Percentiles rank a stretch among this genome's conserved stretches.
Conservation (phyloP, 2,797 vertebrate genomes). For the Tamandua tetradactyla region DNA sequence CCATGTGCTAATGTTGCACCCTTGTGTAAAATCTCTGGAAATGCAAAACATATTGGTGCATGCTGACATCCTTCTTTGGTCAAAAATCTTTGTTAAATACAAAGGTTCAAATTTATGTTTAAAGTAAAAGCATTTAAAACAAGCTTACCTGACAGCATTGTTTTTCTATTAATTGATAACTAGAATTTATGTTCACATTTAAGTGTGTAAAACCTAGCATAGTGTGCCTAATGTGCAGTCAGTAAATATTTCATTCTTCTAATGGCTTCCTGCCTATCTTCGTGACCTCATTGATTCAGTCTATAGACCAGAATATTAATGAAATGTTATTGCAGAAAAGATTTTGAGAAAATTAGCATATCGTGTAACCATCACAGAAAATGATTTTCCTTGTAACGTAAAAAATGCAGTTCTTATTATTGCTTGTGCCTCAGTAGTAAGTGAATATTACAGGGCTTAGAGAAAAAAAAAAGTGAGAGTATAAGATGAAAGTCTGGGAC, state of each 20-base stretch:
- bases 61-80: not conserved
- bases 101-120: no score
- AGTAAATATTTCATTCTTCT: not conserved
- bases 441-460: constrained; percentile 57
- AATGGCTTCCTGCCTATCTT: not conserved
- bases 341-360: not conserved
- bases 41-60: not conserved
- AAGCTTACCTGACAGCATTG: not conserved
- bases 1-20: rapidly evolving
- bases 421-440: not conserved
- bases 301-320: not conserved
- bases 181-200: not conserved
- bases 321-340: not conserved
- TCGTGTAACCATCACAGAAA: not conserved
- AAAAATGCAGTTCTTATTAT: constrained; percentile 3
- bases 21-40: not conserved
- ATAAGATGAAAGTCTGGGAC: not conserved
- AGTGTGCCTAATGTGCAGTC: no score
- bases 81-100: not conserved
- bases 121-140: no score
- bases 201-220: not conserved
- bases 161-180: not conserved
- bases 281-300: not conserved
- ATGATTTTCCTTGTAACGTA: not conserved
- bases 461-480: not conserved